Base-by-base conservation (phyloP, 2,113 vertebrate species). In the Pao palembangensis region DNA sequence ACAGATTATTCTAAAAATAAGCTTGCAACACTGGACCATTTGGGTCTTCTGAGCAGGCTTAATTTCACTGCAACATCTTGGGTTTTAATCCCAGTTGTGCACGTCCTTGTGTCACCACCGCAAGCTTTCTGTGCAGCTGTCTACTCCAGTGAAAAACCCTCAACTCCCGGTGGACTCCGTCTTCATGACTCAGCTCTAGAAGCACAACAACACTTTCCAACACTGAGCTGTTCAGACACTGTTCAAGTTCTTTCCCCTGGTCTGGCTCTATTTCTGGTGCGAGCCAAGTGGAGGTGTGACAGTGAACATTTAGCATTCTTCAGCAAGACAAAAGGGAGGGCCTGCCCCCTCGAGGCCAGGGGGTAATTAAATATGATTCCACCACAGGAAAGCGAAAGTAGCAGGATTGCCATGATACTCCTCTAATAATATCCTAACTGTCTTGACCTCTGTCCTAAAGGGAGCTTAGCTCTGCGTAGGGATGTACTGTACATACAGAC, bases 401-500 rank as follows among this genome's bases (percentile, higher is more conserved):
- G 61, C 64, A 51, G 67, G 71, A 82, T 64, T 75, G 67, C 49
- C 79, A 76, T 81, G 75, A 69, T 78, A 52, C 31, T 5, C 47
- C 51, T 10, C 73, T 84, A 81, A 85, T 85, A 85, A 89, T 82
- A 88, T 74, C 58, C 3, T 21, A 21, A 53, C 61, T 67, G 67
- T 42, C 61, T 69, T 82, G 80, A 86, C 85, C 84, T 77, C 67
- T 56, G 51, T 73, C 61, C 56, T 77, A 67, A 25, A 65, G 62
- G 57, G 65, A 67, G 63, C 55, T 69, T 42, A 31, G 54, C 55
- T 51, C 55, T 53, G 1, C 21, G 49, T 57, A 61, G 52, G 44
- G 50, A 31, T 80, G 84, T 87, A 78, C 78, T 80, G 84, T 87
- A 78, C 78, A 85, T 74, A 81, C 54, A 38, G 34, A 10, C 34